Conservation (phyloP, 2,797 vertebrate species). For the Taenioides sp. region DNA sequence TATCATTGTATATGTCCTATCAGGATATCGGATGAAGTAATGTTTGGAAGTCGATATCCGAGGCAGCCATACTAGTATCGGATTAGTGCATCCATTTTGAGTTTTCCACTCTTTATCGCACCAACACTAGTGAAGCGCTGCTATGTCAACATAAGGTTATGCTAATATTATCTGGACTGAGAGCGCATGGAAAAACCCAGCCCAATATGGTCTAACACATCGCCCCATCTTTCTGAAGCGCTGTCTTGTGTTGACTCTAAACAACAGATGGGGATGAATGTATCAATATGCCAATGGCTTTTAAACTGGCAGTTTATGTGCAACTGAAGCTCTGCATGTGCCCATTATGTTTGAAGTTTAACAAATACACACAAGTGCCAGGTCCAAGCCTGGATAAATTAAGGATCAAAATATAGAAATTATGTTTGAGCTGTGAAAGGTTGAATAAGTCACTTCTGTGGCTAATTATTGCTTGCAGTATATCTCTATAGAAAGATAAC, state of each 20-base stretch:
- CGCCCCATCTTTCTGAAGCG: slow-evolving; percentile 50
- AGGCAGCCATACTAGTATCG: no score
- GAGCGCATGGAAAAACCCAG: slow-evolving; percentile 32
- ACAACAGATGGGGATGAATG: slow-evolving; percentile 77
- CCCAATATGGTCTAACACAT: slow-evolving; percentile 48
- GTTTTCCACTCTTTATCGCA: background rate
- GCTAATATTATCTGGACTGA: slow-evolving; percentile 60
- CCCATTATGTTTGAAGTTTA: background rate
- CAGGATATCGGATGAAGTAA: no score
- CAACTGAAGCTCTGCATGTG: slow-evolving; percentile 24
- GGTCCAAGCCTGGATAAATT: background rate
- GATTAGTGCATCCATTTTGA: no score
- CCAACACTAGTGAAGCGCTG: slow-evolving; percentile 14
- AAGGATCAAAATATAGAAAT: no score
- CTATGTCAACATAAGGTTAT: background rate
- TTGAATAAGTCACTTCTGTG: no score
- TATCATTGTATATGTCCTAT: no score
- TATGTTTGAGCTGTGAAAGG: background rate
- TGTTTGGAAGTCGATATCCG: no score
- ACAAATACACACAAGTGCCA: background rate
- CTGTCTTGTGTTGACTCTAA: slow-evolving; percentile 67
- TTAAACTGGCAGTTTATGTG: slow-evolving; percentile 43
- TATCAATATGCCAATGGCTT: slow-evolving; percentile 71
- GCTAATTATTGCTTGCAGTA: no score
- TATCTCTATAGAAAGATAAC: no score